Evolutionary conservation across 2,888 invertebrate genomes (phyloP).

Genomic region (Leucozona laternaria): DNA sequence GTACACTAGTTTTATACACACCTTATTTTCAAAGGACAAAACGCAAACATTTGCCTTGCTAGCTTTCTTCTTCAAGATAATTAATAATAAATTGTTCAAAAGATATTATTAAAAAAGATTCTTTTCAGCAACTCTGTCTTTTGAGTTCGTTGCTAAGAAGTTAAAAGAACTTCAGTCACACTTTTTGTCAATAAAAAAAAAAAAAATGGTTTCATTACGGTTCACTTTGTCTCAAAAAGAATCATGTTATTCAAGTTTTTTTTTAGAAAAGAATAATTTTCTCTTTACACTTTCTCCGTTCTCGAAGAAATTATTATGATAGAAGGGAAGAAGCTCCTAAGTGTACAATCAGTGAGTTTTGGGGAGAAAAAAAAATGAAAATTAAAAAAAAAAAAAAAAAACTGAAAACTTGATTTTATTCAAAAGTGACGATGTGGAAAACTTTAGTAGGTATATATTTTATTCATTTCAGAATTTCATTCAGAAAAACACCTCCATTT

Average conservation of each 20-base stretch:
- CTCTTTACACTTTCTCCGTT: not conserved
- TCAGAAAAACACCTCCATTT: conserved; percentile 46
- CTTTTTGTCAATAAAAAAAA: not conserved
- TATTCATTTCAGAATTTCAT: conserved; percentile 52
- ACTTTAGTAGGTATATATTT: conserved; percentile 46
- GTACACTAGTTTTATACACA: no score
- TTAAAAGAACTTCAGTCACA: not conserved
- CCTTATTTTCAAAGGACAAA: not conserved
- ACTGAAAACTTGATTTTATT: conserved; percentile 40
- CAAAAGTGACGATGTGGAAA: conserved; percentile 60
- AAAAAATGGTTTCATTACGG: conserved; percentile 7
- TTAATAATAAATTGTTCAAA: not conserved
- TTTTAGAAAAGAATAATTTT: not conserved
- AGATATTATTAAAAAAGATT: not conserved
- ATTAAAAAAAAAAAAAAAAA: not conserved
- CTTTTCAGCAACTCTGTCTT: not conserved
- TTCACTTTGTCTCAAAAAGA: conserved; percentile 7
- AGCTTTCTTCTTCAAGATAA: not conserved
- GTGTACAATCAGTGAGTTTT: not conserved
- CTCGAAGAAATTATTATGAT: not conserved
- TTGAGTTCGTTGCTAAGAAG: not conserved
- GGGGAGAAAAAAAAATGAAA: not conserved
- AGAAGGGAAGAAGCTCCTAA: not conserved
- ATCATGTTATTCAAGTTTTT: not conserved
- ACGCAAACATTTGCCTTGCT: not conserved